These are phyloP conservation scores for Chloroclystis v-ata DNA, from an alignment of 2,888 invertebrate genomes.

Conservation along the genomic window DNA sequence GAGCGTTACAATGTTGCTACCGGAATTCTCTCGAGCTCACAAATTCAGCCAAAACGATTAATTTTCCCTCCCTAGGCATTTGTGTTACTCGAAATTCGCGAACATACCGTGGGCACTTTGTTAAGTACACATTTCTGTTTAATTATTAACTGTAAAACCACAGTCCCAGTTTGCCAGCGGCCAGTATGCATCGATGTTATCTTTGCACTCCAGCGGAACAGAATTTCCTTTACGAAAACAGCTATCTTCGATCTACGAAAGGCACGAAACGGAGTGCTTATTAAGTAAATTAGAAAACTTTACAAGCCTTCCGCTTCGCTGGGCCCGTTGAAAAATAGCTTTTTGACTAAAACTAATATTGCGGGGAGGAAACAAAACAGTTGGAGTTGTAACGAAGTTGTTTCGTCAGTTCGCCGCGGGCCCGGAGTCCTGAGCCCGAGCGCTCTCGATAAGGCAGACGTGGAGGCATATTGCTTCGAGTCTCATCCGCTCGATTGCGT, in stretches of 20 bases:
- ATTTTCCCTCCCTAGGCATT: constrained; percentile 14
- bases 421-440: constrained; percentile 53
- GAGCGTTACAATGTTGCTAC: neutral
- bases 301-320: constrained; percentile 61
- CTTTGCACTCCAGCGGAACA: constrained; percentile 43
- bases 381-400: constrained; percentile 72
- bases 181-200: constrained; percentile 44
- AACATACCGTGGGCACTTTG: constrained; percentile 5
- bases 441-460: constrained; percentile 58
- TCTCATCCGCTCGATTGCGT: constrained; percentile 68
- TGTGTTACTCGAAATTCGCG: constrained; percentile 8
- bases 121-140: constrained; percentile 10
- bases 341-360: constrained; percentile 77
- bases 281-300: constrained; percentile 76
- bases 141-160: constrained; percentile 8
- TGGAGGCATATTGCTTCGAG: constrained; percentile 61
- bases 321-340: constrained; percentile 70
- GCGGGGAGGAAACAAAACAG: constrained; percentile 68
- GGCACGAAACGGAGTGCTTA: constrained; percentile 56
- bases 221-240: constrained; percentile 47
- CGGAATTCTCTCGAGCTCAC: constrained; percentile 9
- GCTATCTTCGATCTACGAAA: constrained; percentile 50
- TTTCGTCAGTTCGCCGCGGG: constrained; percentile 62
- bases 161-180: constrained; percentile 1
- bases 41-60: constrained; percentile 15